These are phyloP conservation scores for Drosophila sulfurigaster DNA, from an alignment of 1,140 invertebrate species.

Conservation along the genomic window DNA sequence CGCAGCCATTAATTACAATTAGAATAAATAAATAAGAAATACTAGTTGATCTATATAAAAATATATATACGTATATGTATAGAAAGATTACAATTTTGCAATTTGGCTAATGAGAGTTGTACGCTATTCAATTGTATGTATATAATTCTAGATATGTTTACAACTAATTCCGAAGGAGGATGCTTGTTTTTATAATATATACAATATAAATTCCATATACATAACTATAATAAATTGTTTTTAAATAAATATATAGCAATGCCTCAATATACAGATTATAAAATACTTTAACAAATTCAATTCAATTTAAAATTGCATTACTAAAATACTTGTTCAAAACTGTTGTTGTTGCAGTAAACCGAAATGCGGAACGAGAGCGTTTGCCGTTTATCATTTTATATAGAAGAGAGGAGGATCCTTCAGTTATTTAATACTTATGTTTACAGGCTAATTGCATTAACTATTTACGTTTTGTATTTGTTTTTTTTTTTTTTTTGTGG, in stretches of 20 bases:
- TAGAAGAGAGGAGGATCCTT: constrained; percentile 32
- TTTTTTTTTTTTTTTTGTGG: constrained; percentile 31
- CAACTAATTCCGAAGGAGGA: constrained; percentile 36
- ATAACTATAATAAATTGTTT: constrained; percentile 40
- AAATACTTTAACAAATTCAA: constrained; percentile 65
- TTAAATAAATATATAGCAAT: constrained; percentile 40
- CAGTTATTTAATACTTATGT: constrained; percentile 49
- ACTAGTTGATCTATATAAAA: constrained; percentile 27
- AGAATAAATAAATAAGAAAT: constrained; percentile 56
- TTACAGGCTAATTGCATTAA: constrained; percentile 47
- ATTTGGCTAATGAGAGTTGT: constrained; percentile 80
- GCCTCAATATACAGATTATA: constrained; percentile 43
- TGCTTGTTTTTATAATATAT: constrained; percentile 19
- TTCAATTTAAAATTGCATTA: constrained; percentile 59
- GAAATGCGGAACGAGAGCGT: constrained; percentile 50
- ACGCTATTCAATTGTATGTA: constrained; percentile 49
- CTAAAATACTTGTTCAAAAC: constrained; percentile 63
- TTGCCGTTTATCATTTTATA: constrained; percentile 3
- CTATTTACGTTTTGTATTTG: constrained; percentile 32
- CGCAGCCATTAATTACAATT: constrained; percentile 42
- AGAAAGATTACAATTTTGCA: constrained; percentile 57
- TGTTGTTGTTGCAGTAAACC: constrained; percentile 31
- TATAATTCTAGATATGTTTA: constrained; percentile 51
- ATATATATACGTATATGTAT: constrained; percentile 55
- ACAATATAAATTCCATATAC: constrained; percentile 51